Conservation (phyloP, 2,888 invertebrate species). For the Ischnus inquisitorius region DNA sequence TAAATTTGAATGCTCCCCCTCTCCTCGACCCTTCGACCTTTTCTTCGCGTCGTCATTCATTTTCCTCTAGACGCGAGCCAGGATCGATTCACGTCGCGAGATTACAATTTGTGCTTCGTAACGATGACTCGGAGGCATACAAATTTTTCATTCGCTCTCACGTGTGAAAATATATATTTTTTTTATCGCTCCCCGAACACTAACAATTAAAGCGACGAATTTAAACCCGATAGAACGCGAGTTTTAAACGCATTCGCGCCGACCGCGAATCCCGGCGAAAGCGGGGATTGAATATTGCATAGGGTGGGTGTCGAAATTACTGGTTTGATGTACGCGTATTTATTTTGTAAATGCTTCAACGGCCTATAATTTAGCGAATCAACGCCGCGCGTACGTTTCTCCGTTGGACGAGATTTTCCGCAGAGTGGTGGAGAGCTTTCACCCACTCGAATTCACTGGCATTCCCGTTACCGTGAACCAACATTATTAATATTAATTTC, state of each 20-base stretch:
- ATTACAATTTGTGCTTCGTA: not conserved
- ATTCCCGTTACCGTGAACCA: conserved; percentile 11
- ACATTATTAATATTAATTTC: conserved; percentile 52
- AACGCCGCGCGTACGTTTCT: not conserved
- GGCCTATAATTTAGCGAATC: not conserved
- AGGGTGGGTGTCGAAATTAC: conserved; percentile 2
- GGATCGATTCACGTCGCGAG: not conserved
- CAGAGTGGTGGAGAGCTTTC: too few relatives aligned
- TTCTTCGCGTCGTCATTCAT: not conserved
- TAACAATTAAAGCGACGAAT: not conserved
- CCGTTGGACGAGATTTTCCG: not conserved
- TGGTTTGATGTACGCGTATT: conserved; percentile 3
- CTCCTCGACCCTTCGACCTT: not conserved
- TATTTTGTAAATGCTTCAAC: conserved; percentile 4
- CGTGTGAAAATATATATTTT: too few relatives aligned
- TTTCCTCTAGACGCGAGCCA: conserved; percentile 13
- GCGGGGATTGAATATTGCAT: not conserved
- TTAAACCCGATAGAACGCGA: not conserved
- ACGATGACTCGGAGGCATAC: not conserved
- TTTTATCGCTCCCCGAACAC: too few relatives aligned
- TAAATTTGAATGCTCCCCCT: conserved; percentile 36
- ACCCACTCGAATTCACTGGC: not conserved
- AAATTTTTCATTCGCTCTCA: not conserved
- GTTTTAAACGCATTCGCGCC: not conserved
- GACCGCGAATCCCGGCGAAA: too few relatives aligned